Evolutionary conservation across 1,140 invertebrate species (phyloP).

Genomic region (Coboldia fuscipes): DNA sequence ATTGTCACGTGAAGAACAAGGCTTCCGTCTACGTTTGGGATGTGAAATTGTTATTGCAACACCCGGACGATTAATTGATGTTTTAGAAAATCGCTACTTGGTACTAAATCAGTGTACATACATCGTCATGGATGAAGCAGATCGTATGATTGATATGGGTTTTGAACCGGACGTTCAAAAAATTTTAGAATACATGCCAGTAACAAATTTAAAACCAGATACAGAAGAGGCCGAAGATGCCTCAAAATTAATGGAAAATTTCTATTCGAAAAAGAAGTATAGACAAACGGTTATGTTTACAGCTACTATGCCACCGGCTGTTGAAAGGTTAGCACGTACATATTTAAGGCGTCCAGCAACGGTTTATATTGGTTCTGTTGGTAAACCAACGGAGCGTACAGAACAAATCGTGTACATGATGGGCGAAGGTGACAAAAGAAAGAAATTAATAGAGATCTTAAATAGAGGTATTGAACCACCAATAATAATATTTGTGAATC

Average conservation of each 20-base stretch:
- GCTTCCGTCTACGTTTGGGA: constrained; percentile 85
- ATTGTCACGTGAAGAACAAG: constrained; percentile 93
- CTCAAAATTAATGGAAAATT: constrained; percentile 75
- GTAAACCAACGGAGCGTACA: constrained; percentile 92
- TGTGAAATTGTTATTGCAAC: constrained; percentile 99
- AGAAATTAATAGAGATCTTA: constrained; percentile 70
- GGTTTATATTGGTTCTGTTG: constrained; percentile 96
- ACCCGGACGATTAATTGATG: constrained; percentile 96
- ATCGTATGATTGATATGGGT: constrained; percentile 99
- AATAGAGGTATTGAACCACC: constrained; percentile 81
- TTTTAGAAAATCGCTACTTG: constrained; percentile 93
- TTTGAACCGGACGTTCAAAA: constrained; percentile 97
- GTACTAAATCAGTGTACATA: constrained; percentile 91
- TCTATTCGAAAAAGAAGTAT: constrained; percentile 94
- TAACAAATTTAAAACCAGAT: constrained; percentile 96
- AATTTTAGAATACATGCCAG: constrained; percentile 96
- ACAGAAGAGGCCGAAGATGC: constrained; percentile 97
- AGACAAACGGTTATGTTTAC: constrained; percentile 99
- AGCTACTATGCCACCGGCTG: constrained; percentile 96
- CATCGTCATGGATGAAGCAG: constrained; percentile 85
- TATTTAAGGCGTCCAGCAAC: constrained; percentile 91
- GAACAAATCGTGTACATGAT: constrained; percentile 97
- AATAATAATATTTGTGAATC: constrained; percentile 99
- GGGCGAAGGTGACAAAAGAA: constrained; percentile 81
- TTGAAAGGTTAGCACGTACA: constrained; percentile 85